A percentile compares a stretch with the other conserved stretches of the same genome.
These are phyloP conservation scores for Catharus bicknelli DNA, from an alignment of 2,113 vertebrate species.

Conservation along the genomic window DNA sequence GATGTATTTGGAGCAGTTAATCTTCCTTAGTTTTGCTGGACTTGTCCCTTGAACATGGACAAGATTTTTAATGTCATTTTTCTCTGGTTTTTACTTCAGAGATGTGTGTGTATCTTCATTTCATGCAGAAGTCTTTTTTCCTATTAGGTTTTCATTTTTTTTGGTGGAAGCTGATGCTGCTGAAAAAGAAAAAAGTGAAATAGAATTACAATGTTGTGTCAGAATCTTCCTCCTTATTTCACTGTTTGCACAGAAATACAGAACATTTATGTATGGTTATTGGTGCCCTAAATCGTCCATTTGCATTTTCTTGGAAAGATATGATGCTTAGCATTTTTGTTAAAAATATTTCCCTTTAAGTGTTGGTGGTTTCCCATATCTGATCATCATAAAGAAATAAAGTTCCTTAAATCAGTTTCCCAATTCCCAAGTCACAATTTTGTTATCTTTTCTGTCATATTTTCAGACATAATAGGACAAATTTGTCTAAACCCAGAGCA, in stretches of 20 bases:
- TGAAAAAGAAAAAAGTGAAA: not conserved
- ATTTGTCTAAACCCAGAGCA: not conserved
- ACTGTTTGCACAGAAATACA: not conserved
- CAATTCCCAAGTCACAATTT: not conserved
- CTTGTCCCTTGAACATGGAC: not conserved
- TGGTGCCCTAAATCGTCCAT: not conserved
- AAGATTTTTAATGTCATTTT: not conserved
- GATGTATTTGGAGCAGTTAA: not conserved
- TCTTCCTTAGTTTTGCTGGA: slow-evolving; percentile 7
- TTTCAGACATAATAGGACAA: not conserved
- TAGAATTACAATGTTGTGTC: not conserved
- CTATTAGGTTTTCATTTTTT: not conserved
- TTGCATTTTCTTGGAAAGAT: not conserved
- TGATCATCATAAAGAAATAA: not conserved
- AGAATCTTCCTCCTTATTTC: not conserved
- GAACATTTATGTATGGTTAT: not conserved
- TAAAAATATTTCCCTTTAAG: not conserved
- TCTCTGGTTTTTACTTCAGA: not conserved
- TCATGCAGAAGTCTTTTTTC: not conserved
- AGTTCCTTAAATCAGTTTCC: not conserved
- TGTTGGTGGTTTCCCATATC: not conserved
- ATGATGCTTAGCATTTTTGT: not conserved
- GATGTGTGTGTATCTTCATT: not conserved
- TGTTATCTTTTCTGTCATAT: not conserved
- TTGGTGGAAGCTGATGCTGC: not conserved